Base-by-base conservation (phyloP, 2,888 invertebrate species). In the Drosophila macrothrix region DNA sequence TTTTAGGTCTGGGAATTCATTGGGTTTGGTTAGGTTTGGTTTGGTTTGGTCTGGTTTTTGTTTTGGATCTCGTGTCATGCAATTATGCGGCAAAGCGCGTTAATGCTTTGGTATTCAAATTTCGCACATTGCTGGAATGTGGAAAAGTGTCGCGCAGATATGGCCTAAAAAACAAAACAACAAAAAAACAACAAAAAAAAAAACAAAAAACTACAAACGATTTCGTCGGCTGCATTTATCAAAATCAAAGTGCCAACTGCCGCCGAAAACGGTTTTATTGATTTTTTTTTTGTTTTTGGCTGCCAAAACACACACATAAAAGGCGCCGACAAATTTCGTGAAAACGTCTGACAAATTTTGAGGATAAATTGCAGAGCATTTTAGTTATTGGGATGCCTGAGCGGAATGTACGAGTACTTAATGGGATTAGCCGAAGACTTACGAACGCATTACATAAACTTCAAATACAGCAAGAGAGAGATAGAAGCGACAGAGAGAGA, bases 361-460 rank as follows among this genome's bases (percentile, higher is more conserved):
- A 46, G 59, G 53, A 52, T 63, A 84, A 85, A 82, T 88, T 80
- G 82, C 78, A 72, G 75, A 52, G 76, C 82, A 86, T 82, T 82
- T 80, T 58, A 60, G 64, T 74, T 72, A 70, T 67, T 76, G 58
- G 67, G 54, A 56, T 72, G 65, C 77, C 69, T 64, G 65, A 65
- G 76, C 63, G 78, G 79, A 66, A 83, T 76, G 54, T 62, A 49
- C 50, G 63, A 56, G 37, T 54, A 69, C 52, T 53, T 92, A 92
- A 92, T 92, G 90, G 91, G 92, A 92, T 92, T 92, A 92, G 90
- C 84, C 78, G 74, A 80, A 82, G 91, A 89, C 91, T 91, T 91
- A 90, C 91, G 86, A 88, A 88, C 91, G 88, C 92, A 92, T 92
- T 92, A 92, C 78, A 62, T 31, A 67, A 76, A 65, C 61, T 53